Percentiles rank a stretch among this genome's conserved stretches.
Conservation (phyloP, 2,113 vertebrate species). For the Pampusana beccarii region DNA sequence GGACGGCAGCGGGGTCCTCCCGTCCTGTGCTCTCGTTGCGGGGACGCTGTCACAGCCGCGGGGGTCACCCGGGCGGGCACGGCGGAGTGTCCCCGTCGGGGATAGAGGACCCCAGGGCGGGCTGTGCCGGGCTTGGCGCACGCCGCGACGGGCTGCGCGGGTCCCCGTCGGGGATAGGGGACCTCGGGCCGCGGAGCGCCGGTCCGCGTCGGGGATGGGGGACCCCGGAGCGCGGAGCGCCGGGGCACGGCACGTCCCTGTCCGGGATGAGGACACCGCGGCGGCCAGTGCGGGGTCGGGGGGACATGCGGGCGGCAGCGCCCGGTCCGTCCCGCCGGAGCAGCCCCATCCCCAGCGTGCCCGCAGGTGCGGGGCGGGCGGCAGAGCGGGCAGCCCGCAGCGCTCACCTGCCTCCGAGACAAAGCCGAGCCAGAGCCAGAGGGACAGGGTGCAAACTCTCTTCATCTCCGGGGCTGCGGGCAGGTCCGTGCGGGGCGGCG, state of each 20-base stretch:
- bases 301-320: not conserved
- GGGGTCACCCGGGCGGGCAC: not conserved
- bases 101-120: no score
- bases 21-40: not conserved
- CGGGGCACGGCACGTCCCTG: no score
- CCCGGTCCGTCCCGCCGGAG: not conserved
- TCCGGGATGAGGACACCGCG: no score
- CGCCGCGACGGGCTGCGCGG: not conserved
- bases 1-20: not conserved
- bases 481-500: not conserved
- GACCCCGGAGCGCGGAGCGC: no score
- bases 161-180: not conserved
- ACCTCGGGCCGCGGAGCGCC: not conserved
- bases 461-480: constrained; percentile 84
- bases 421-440: constrained; percentile 87
- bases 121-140: not conserved
- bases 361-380: not conserved
- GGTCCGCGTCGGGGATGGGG: not conserved
- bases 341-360: not conserved
- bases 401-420: constrained; percentile 86
- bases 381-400: not conserved
- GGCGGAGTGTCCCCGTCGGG: not conserved
- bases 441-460: constrained; percentile 82
- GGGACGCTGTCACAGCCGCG: not conserved
- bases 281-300: no score